These are phyloP conservation scores for Dicyrtomina minuta DNA, from an alignment of 2,888 invertebrate species.

Conservation along the genomic window DNA sequence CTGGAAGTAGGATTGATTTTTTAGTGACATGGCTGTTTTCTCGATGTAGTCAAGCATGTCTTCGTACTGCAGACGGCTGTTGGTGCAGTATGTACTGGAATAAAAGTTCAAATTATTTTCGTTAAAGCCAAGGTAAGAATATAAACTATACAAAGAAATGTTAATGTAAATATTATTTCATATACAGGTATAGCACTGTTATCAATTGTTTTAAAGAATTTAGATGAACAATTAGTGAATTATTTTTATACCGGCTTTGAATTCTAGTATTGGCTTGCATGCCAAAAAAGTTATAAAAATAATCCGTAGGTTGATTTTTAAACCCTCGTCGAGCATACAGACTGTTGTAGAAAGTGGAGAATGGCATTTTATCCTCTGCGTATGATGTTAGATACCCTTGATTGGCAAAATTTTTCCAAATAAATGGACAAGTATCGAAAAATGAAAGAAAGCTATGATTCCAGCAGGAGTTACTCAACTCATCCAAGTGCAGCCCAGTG, in stretches of 20 bases:
- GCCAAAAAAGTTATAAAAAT: too few relatives aligned
- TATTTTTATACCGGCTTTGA: too few relatives aligned
- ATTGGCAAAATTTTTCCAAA: slow-evolving; percentile 78
- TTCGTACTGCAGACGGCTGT: slow-evolving; percentile 68
- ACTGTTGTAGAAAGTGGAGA: slow-evolving; percentile 77
- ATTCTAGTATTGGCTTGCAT: too few relatives aligned
- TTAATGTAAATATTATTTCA: too few relatives aligned
- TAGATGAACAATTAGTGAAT: too few relatives aligned
- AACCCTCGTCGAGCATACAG: too few relatives aligned
- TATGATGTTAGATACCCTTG: slow-evolving; percentile 75
- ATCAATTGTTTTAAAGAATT: too few relatives aligned
- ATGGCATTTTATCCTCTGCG: slow-evolving; percentile 77
- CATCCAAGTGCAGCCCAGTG: slow-evolving; percentile 54
- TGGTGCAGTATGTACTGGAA: too few relatives aligned
- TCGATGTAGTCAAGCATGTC: slow-evolving; percentile 71
- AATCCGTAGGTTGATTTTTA: slow-evolving; percentile 76
- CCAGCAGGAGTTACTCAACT: slow-evolving; percentile 57
- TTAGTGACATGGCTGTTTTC: slow-evolving; percentile 65
- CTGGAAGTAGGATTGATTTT: slow-evolving; percentile 73
- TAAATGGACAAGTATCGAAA: slow-evolving; percentile 77
- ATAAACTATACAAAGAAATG: too few relatives aligned
- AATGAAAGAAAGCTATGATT: slow-evolving; percentile 60
- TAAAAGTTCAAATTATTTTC: too few relatives aligned
- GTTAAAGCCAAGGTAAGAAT: too few relatives aligned
- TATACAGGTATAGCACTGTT: too few relatives aligned